Evolutionary conservation across 1,140 invertebrate genomes (phyloP).

Genomic region (Melanaphis sacchari): DNA sequence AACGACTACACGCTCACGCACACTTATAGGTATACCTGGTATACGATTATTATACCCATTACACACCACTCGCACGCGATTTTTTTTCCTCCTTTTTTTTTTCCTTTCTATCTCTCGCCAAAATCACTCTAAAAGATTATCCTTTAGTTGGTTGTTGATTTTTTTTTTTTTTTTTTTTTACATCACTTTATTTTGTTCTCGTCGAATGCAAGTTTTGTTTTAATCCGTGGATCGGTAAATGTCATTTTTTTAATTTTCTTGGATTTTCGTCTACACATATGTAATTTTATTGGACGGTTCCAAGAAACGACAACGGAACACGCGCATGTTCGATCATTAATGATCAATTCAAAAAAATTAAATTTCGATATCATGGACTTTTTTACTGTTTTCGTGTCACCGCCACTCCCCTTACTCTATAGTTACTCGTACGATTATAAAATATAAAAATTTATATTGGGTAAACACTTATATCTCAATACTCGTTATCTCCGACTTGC

Average conservation of each 20-base stretch:
- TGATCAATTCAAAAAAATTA: background rate
- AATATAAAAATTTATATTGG: background rate
- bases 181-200: background rate
- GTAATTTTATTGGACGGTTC: background rate
- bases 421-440: too few species aligned
- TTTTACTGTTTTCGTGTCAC: background rate
- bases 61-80: background rate
- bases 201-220: background rate
- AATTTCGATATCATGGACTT: background rate
- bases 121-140: slow-evolving; percentile 22
- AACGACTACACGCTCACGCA: background rate
- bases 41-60: background rate
- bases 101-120: background rate
- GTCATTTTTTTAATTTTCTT: background rate
- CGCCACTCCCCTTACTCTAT: too few species aligned
- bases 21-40: background rate
- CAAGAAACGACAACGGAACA: background rate
- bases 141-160: background rate
- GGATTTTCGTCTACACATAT: background rate
- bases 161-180: background rate
- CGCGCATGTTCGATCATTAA: background rate
- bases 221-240: background rate
- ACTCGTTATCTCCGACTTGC: too few species aligned
- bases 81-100: background rate
- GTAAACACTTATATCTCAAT: too few species aligned